phyloP scores from a whole-genome alignment of 1,140 invertebrate species.

The Platyura marginata region DNA sequence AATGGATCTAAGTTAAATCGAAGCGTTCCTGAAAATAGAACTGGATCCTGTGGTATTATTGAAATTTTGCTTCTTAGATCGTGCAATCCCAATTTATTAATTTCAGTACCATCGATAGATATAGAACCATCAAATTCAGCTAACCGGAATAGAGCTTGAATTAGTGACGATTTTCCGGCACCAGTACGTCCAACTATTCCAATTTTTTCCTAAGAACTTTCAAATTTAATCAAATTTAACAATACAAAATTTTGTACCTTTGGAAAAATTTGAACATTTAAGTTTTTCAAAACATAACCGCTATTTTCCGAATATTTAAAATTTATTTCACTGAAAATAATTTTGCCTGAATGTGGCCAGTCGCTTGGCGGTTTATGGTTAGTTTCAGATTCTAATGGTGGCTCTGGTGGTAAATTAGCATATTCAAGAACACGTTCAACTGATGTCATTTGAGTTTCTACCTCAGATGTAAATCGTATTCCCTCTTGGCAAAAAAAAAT shows the following conservation, averaged over 20 bases:
- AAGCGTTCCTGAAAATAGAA: conserved; percentile 41
- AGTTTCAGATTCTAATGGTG: conserved; percentile 29
- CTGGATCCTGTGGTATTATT: conserved; percentile 52
- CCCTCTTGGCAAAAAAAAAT: conserved; percentile 80
- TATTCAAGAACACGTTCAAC: conserved; percentile 72
- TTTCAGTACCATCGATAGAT: conserved; percentile 38
- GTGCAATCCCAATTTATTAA: conserved; percentile 29
- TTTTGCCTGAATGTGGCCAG: conserved; percentile 52
- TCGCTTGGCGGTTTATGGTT: conserved; percentile 27
- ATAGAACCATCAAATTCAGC: conserved; percentile 43
- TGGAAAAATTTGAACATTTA: conserved; percentile 37
- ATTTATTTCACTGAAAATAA: conserved; percentile 45
- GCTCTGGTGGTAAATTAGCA: conserved; percentile 43
- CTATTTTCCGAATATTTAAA: conserved; percentile 41
- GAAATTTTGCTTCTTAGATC: conserved; percentile 32
- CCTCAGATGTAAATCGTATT: conserved; percentile 61
- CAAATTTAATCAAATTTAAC: conserved; percentile 28
- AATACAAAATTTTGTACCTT: conserved; percentile 38
- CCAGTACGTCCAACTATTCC: conserved; percentile 1
- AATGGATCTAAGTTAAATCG: conserved; percentile 43
- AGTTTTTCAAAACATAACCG: conserved; percentile 48
- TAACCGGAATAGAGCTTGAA: conserved; percentile 50
- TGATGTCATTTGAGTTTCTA: conserved; percentile 81
- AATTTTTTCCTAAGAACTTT: conserved; percentile 26
- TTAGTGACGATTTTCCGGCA: conserved; percentile 31